These are phyloP conservation scores for Grantiella picta DNA, from an alignment of 2,113 vertebrate genomes.

Conservation along the genomic window DNA sequence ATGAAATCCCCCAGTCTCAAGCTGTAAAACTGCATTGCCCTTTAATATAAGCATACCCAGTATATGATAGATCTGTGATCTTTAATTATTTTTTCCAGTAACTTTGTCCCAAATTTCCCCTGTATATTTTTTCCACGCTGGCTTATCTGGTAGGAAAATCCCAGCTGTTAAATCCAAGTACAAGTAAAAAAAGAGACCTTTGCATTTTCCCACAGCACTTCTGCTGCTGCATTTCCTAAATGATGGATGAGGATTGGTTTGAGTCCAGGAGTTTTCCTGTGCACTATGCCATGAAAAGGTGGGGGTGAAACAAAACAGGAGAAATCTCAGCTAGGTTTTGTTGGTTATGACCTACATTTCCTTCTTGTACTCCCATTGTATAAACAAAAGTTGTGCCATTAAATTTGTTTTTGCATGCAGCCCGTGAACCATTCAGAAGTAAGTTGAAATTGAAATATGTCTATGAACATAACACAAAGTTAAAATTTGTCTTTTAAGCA, in stretches of 20 bases:
- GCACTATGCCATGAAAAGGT: not conserved
- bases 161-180: not conserved
- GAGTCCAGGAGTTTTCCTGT: not conserved
- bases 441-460: not conserved
- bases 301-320: constrained; percentile 23
- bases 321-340: not conserved
- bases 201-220: constrained; percentile 25
- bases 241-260: constrained; percentile 28
- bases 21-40: not conserved
- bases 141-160: not conserved
- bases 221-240: not conserved
- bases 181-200: not conserved
- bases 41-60: not conserved
- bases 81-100: not conserved
- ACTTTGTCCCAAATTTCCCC: not conserved
- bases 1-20: not conserved
- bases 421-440: not conserved
- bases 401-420: not conserved
- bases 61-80: not conserved
- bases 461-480: not conserved
- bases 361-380: not conserved
- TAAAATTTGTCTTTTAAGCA: not conserved
- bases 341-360: not conserved
- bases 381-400: not conserved
- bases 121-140: not conserved